Base-by-base conservation (phyloP, 2,113 vertebrate genomes). In the Dipodomys merriami region DNA sequence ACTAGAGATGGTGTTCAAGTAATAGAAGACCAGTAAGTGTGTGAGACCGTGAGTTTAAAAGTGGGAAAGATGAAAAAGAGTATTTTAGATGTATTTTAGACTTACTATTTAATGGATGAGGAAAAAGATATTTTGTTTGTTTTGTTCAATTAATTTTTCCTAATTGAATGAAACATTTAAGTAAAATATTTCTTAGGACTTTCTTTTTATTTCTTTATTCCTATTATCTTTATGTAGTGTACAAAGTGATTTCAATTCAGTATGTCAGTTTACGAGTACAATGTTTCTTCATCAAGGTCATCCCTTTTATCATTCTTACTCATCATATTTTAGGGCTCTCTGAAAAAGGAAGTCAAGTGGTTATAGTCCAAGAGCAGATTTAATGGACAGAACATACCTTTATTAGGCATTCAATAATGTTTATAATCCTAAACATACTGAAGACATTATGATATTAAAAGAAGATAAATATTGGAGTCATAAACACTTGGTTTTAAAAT, bases 291-390 rank as follows among this genome's bases (percentile, higher is more conserved):
- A 57, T 57, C 53, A 57, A 57, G 4, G 53, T 57, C 53, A 57
- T 18, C 15, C 53, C 53, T 20, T 16, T 18, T 10, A 19, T 57
- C 4, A 18, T 57, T 57, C 53, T 57, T 4, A 11, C 53, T 57
- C 53, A 57, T 16, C 53, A 57, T 57, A 57, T 53, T 12, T 35
- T 53, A 86, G 18, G 46, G 25, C 30, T 88, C 88, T 73, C n/a
- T 76, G 77, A 23, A 91, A 88, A 83, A 85, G 18, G 65, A 96
- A 33, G 15, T 82, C 81, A 83, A 76, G 81, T 83, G 2, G 3
- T 68, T n/a, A 64, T 5, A 90, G 73, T 76, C 2, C 33, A 33
- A 90, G 18, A 77, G 46, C 18, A 86, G 9, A 25, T 83, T 80
- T 73, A 60, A 81, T 57, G 23, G 73, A 76, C 64, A 92, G 77